phyloP scores from a whole-genome alignment of 2,797 vertebrate genomes.

The Crenuchus spilurus region DNA sequence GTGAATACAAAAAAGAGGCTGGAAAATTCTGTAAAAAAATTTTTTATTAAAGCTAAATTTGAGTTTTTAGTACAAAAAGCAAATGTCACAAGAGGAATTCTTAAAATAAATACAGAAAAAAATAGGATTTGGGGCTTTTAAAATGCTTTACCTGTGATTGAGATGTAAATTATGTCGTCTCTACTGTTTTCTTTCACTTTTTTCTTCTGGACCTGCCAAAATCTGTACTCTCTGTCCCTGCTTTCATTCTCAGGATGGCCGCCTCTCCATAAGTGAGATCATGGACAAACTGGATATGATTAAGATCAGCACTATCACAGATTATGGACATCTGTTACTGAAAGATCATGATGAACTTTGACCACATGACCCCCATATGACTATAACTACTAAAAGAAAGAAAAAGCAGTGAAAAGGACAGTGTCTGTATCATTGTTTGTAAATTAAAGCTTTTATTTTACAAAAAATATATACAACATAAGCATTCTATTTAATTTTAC shows the following conservation, averaged over 20 bases:
- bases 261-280: constrained; percentile 69
- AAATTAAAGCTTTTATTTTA: constrained; percentile 46
- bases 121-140: no score
- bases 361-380: constrained; percentile 28
- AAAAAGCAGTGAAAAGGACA: neutral
- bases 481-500: neutral
- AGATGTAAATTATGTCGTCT: neutral
- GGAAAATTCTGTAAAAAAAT: no score
- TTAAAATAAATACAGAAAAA: no score
- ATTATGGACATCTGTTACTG: constrained; percentile 72
- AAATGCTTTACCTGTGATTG: neutral
- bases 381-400: no score
- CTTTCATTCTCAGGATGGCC: constrained; percentile 69
- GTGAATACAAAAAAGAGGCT: no score
- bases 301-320: constrained; percentile 75
- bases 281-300: constrained; percentile 68
- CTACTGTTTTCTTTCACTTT: neutral
- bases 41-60: no score
- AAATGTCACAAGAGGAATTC: no score
- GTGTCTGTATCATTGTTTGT: neutral
- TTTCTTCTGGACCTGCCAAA: neutral
- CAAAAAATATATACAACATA: neutral
- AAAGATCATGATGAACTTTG: constrained; percentile 74
- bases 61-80: no score
- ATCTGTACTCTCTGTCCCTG: neutral